Percentiles rank a stretch among this genome's conserved stretches.
phyloP scores from a whole-genome alignment of 2,797 vertebrate genomes.

The Menidia menidia region DNA sequence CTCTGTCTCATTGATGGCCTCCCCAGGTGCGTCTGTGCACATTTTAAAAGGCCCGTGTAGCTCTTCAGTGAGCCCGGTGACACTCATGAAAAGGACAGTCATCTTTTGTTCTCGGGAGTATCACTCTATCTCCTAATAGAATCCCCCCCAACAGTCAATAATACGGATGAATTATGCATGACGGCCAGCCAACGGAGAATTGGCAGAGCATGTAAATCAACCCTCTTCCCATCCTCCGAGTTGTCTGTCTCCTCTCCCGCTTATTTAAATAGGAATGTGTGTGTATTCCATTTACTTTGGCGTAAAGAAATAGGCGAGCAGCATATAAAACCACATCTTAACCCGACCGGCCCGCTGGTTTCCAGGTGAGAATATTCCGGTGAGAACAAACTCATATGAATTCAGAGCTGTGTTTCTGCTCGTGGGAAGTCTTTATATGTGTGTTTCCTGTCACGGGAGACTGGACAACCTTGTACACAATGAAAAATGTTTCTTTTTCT shows the following conservation, averaged over 20 bases:
- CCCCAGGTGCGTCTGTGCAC: conserved; percentile 22
- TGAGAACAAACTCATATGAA: neutral
- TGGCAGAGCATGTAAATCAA: conserved; percentile 80
- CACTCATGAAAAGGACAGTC: conserved; percentile 69
- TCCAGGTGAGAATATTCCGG: conserved; percentile 1
- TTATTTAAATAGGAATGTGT: conserved; percentile 72
- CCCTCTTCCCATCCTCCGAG: conserved; percentile 51
- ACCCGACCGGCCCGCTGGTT: neutral
- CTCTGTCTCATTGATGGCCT: conserved; percentile 24
- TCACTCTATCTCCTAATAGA: conserved; percentile 77
- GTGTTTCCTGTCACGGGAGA: conserved; percentile 11
- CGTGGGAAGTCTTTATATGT: conserved; percentile 13
- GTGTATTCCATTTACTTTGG: conserved; percentile 68
- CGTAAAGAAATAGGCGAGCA: conserved; percentile 42
- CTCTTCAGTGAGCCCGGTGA: conserved; percentile 40
- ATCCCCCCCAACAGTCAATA: conserved; percentile 76
- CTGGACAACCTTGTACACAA: neutral
- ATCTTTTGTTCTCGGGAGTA: conserved; percentile 73
- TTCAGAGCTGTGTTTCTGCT: conserved; percentile 4
- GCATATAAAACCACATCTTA: conserved; percentile 1
- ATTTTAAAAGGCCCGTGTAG: conserved; percentile 17
- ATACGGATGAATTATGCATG: conserved; percentile 81
- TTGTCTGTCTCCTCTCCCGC: conserved; percentile 52
- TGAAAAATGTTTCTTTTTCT: conserved; percentile 3
- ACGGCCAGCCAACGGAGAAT: conserved; percentile 60